Base-by-base conservation (phyloP, 2,113 vertebrate species). In the Erinaceus europaeus region DNA sequence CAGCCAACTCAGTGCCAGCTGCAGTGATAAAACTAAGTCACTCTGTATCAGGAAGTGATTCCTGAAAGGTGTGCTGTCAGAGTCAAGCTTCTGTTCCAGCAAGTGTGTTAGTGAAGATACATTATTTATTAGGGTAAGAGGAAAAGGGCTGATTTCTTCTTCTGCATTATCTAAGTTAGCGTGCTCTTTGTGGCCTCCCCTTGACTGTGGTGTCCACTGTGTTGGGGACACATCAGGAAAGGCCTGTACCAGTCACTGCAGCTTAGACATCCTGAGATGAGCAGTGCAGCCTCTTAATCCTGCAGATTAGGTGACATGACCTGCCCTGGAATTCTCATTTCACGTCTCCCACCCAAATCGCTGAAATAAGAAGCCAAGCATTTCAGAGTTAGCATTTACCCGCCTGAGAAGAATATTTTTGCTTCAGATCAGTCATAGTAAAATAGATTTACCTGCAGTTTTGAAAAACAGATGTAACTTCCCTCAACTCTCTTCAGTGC, bases 261-360 rank as follows among this genome's bases (percentile, higher is more conserved):
- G 48, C n/a, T 3, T 6, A 46, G n/a, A 36, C 38, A 10, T 50
- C 6, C 2, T 15, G 38, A 52, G 32, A 7, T 20, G 21, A 57
- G 9, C 27, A 9, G 9, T 38, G 12, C 2, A 18, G 18, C 57
- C 18, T 15, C 74, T 87, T 27, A 23, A 5, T 50, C 52, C 48
- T 23, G 14, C 44, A 78, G n/a, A 25, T 29, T 14, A 21, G 36
- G 25, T n/a, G 8, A 1, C 17, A 9, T 29, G 9, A 11, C 18
- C 20, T 8, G 67, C 6, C 34, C 4, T 27, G 14, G 36, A 20
- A 20, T 38, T 8, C 25, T 20, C 18, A 52, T n/a, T 27, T 27
- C 27, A 15, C 17, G 5, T 32, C 1, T 0, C 3, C 10, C 23
- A 6, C 50, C 11, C 8, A 7, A n/a, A 36, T 71, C 1, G 4